Conservation (phyloP, 2,888 invertebrate genomes). For the Tryphoninae sp. region DNA sequence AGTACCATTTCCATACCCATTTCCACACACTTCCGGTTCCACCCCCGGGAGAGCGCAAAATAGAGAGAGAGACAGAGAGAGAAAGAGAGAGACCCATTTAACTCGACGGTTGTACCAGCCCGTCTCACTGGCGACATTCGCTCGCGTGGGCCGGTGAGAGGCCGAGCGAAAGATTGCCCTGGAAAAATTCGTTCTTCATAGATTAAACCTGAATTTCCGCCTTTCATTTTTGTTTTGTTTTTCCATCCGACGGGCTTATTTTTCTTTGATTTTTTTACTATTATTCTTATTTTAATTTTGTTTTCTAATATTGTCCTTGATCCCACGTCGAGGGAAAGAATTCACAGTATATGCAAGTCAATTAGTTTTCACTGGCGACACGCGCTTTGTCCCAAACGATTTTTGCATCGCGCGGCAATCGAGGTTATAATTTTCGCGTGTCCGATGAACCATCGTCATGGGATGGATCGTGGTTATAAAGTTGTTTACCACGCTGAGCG, state of each 20-base stretch:
- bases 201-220: conserved; percentile 31
- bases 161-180: conserved; percentile 42
- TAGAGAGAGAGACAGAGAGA: background rate
- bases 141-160: conserved; percentile 14
- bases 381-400: conserved; percentile 16
- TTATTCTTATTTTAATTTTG: background rate
- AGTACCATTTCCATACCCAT: conserved; percentile 44
- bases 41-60: background rate
- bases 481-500: conserved; percentile 45
- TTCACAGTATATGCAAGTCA: background rate
- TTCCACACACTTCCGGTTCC: conserved; percentile 42
- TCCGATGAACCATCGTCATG: conserved; percentile 27
- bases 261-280: conserved; percentile 1
- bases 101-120: conserved; percentile 46
- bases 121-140: conserved; percentile 30
- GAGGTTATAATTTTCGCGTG: conserved; percentile 40
- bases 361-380: conserved; percentile 31
- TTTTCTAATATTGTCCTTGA: conserved; percentile 3
- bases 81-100: conserved; percentile 43
- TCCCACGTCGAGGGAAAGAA: conserved; percentile 4
- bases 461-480: conserved; percentile 9
- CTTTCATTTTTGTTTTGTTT: too few relatives aligned
- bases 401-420: conserved; percentile 8
- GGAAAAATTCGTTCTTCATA: conserved; percentile 47
- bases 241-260: background rate